Evolutionary conservation across 2,888 invertebrate species (phyloP).

Genomic region (Athetis lepigone): DNA sequence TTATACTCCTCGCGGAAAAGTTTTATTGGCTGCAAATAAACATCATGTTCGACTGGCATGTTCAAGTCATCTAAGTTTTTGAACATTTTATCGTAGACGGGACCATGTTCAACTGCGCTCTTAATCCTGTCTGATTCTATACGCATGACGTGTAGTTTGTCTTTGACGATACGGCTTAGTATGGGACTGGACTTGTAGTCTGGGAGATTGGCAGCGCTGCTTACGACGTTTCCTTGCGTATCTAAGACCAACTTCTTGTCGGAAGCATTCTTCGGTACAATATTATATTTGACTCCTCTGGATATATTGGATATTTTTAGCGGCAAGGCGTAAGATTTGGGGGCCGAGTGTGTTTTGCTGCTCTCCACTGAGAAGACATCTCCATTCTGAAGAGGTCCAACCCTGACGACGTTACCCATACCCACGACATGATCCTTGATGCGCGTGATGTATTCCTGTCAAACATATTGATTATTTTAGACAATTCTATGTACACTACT

Average conservation of each 20-base stretch:
- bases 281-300: slow-evolving; percentile 86
- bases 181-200: slow-evolving; percentile 87
- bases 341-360: slow-evolving; percentile 81
- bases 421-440: slow-evolving; percentile 94
- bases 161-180: slow-evolving; percentile 86
- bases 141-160: slow-evolving; percentile 88
- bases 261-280: slow-evolving; percentile 87
- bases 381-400: slow-evolving; percentile 88
- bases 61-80: slow-evolving; percentile 89
- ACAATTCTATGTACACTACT: background rate
- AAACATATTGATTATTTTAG: slow-evolving; percentile 52
- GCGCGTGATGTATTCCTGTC: slow-evolving; percentile 87
- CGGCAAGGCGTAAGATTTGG: slow-evolving; percentile 87
- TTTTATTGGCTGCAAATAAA: slow-evolving; percentile 90
- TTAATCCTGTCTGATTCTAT: slow-evolving; percentile 91
- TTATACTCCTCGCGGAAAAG: slow-evolving; percentile 89
- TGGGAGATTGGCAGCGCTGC: slow-evolving; percentile 86
- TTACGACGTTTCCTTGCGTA: slow-evolving; percentile 86
- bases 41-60: slow-evolving; percentile 88
- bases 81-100: slow-evolving; percentile 91
- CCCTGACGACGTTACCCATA: slow-evolving; percentile 93
- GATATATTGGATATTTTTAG: slow-evolving; percentile 87
- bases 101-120: slow-evolving; percentile 91
- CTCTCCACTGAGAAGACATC: slow-evolving; percentile 85
- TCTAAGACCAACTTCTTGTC: slow-evolving; percentile 88